Evolutionary conservation across 2,888 invertebrate genomes (phyloP).

Genomic region (Argyresthia albistria): DNA sequence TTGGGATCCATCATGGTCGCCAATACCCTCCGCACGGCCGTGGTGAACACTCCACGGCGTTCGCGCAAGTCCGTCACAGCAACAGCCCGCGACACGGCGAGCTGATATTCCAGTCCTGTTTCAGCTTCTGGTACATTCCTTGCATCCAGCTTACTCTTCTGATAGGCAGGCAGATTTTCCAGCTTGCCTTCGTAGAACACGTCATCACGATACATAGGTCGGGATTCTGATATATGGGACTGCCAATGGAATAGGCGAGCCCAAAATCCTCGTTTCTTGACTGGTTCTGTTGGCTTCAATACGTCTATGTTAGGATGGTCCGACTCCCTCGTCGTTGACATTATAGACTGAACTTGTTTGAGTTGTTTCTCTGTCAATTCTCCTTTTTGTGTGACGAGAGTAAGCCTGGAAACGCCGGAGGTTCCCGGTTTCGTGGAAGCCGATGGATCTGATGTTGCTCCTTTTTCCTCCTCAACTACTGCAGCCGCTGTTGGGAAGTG

Average conservation of each 20-base stretch:
- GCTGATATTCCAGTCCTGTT: conserved; percentile 57
- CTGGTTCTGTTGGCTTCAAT: conserved; percentile 15
- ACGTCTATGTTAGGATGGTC: conserved; percentile 21
- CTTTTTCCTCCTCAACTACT: conserved; percentile 30
- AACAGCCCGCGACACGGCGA: conserved; percentile 57
- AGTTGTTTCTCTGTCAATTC: conserved; percentile 41
- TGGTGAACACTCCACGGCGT: conserved; percentile 45
- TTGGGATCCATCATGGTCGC: conserved; percentile 59
- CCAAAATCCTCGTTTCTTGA: conserved; percentile 36
- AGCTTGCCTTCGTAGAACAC: conserved; percentile 52
- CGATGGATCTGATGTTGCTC: conserved; percentile 9
- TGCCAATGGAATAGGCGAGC: conserved; percentile 45
- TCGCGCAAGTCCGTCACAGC: conserved; percentile 45
- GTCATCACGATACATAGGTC: conserved; percentile 61
- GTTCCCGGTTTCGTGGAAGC: conserved; percentile 36
- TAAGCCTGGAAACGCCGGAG: conserved; percentile 30
- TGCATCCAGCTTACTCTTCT: conserved; percentile 43
- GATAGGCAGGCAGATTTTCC: conserved; percentile 40
- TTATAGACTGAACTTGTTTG: conserved; percentile 45
- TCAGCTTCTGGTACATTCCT: conserved; percentile 19
- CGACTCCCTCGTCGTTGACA: conserved; percentile 32
- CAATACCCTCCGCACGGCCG: conserved; percentile 48
- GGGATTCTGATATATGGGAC: conserved; percentile 38
- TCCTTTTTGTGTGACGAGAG: conserved; percentile 35
- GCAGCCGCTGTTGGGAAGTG: conserved; percentile 49